phyloP scores from a whole-genome alignment of 1,140 invertebrate genomes.

The Drosophila eugracilis region DNA sequence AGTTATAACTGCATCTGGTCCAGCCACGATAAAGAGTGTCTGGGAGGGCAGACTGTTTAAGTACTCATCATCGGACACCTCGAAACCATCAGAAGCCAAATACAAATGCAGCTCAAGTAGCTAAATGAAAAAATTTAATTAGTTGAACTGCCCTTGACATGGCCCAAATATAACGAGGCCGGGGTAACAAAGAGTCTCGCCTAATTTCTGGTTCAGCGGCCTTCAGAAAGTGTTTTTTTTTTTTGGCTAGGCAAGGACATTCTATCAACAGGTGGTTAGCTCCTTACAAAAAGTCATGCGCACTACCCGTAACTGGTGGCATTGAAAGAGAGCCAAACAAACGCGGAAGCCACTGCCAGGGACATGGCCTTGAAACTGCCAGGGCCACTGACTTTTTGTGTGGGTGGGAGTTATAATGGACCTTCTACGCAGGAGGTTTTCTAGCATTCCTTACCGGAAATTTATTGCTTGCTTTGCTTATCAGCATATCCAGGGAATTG shows the following conservation, averaged over 20 bases:
- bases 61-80: constrained; percentile 90
- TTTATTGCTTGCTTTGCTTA: constrained; percentile 88
- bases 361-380: constrained; percentile 71
- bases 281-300: constrained; percentile 55
- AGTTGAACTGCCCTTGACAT: constrained; percentile 57
- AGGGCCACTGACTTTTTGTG: constrained; percentile 39
- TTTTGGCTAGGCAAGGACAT: constrained; percentile 7
- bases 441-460: constrained; percentile 87
- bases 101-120: constrained; percentile 84
- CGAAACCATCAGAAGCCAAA: constrained; percentile 89
- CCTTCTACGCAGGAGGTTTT: constrained; percentile 6
- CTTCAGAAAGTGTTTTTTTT: constrained; percentile 21
- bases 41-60: constrained; percentile 90
- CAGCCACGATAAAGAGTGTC: constrained; percentile 89
- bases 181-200: constrained; percentile 26
- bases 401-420: neutral
- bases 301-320: constrained; percentile 37
- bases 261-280: constrained; percentile 62
- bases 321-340: constrained; percentile 63
- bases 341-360: constrained; percentile 61
- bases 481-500: constrained; percentile 87
- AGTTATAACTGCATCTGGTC: constrained; percentile 87
- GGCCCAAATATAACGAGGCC: constrained; percentile 13
- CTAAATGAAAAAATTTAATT: constrained; percentile 38
- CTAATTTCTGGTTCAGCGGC: constrained; percentile 40